Percentiles rank a stretch among this genome's conserved stretches.
phyloP scores from a whole-genome alignment of 2,888 invertebrate species.

The Himalopsyche kuldschensis region DNA sequence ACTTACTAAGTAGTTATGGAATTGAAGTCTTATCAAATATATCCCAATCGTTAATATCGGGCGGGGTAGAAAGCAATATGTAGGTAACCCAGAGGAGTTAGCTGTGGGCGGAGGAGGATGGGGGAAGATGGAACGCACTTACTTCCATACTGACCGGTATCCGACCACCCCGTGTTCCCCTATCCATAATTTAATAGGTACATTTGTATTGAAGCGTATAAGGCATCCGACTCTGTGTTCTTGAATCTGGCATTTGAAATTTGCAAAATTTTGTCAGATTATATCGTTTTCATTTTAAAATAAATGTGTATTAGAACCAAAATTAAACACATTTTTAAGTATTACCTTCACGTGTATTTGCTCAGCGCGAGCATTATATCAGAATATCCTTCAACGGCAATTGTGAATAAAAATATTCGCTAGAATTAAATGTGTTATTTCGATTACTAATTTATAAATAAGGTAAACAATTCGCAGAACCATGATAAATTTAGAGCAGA shows the following conservation, averaged over 20 bases:
- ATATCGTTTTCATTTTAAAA: neutral
- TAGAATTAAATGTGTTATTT: too few species aligned
- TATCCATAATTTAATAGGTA: conserved; percentile 39
- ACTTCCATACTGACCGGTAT: conserved; percentile 16
- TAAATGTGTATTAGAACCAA: neutral
- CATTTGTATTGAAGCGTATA: conserved; percentile 39
- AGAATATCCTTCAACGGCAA: too few species aligned
- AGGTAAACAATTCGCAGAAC: too few species aligned
- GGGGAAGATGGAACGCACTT: neutral
- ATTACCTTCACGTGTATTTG: too few species aligned
- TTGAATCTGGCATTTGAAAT: conserved; percentile 37
- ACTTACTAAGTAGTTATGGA: neutral
- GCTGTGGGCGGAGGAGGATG: neutral
- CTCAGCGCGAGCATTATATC: too few species aligned
- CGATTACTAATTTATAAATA: too few species aligned
- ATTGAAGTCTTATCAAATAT: neutral
- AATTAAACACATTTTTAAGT: too few species aligned
- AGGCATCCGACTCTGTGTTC: conserved; percentile 37
- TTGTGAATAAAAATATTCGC: too few species aligned
- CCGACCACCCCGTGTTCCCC: conserved; percentile 17
- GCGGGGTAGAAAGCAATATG: neutral
- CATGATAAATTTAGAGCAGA: too few species aligned
- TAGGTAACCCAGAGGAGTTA: neutral
- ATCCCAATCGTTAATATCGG: neutral
- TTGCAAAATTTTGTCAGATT: conserved; percentile 7